phyloP scores from a whole-genome alignment of 2,888 invertebrate genomes.

The Monopis laevigella region DNA sequence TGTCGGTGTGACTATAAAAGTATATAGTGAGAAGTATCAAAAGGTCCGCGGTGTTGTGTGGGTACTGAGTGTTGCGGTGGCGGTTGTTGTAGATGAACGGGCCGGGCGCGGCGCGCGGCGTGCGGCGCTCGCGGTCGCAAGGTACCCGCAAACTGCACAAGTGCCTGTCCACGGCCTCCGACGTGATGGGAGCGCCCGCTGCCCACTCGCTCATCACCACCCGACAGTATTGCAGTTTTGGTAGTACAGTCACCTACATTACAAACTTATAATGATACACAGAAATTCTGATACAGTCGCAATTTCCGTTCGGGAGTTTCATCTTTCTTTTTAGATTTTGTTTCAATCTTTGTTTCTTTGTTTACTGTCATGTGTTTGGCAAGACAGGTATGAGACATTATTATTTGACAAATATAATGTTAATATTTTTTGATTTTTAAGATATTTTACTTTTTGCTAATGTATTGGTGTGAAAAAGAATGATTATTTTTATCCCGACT shows the following conservation, averaged over 20 bases:
- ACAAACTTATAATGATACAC: too few species aligned
- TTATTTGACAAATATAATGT: too few species aligned
- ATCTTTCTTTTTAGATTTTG: constrained; percentile 10
- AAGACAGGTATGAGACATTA: too few species aligned
- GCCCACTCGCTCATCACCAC: constrained; percentile 79
- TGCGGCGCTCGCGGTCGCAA: constrained; percentile 92
- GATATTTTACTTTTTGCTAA: too few species aligned
- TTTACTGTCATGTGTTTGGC: constrained; percentile 13
- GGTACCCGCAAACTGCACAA: constrained; percentile 94
- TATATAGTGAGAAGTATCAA: too few species aligned
- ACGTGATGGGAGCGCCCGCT: constrained; percentile 73
- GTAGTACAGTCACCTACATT: constrained; percentile 82
- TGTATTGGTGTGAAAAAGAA: too few species aligned
- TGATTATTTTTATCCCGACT: too few species aligned
- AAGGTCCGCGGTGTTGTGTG: constrained; percentile 18
- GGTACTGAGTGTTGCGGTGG: constrained; percentile 21
- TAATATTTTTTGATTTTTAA: too few species aligned
- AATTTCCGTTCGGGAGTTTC: constrained; percentile 32
- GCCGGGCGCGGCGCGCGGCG: constrained; percentile 35
- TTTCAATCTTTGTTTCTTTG: constrained; percentile 12
- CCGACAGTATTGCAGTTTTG: constrained; percentile 95
- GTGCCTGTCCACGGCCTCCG: constrained; percentile 89
- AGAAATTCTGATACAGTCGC: constrained; percentile 59
- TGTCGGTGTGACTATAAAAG: too few species aligned
- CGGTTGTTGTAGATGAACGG: constrained; percentile 39